Evolutionary conservation across 2,888 invertebrate species (phyloP), one percentile per base, ranked within the genome.

Genomic region (Hypomecis atomaria): DNA sequence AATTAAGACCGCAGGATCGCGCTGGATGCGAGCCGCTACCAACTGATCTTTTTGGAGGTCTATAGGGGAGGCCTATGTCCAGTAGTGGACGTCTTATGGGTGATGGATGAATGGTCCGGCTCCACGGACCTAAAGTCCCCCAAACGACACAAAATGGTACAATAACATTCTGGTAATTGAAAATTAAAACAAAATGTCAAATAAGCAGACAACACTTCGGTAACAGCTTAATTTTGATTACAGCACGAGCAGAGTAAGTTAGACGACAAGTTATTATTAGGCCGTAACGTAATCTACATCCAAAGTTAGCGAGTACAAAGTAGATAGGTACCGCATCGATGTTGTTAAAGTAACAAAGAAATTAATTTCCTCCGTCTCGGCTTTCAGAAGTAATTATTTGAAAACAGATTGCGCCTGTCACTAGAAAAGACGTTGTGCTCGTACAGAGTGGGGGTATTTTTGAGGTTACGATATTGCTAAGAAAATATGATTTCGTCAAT

Each of bases 381-480:
- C 87, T 88, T 87, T 89, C 87, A 85, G 79, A 83, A 88, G 87
- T 88, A 89, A 89, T 89, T 89, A 89, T 89, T 89, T 83, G 87
- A 88, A 87, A 88, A 88, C 88, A 89, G 88, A 89, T 88, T 87
- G 87, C 83, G 88, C 82, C 84, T 87, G 89, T 87, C 88, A 87
- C 84, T 85, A 75, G 78, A 74, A 71, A 72, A 79, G 76, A 73
- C 76, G 71, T 65, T 58, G 79, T 79, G 79, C 75, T 67, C 77
- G 68, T 79, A 78, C 81, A 81, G 71, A 81, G 72, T 75, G 77
- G 71, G 53, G 53, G 33, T 40, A 23, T 4, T 48, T 13, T n/a
- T 1, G 36, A 8, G 23, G 7, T 33, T 33, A 11, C 1, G 23
- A 23, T 23, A 23, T 23, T 23, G 23, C 3, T 23, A 23, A 23